Percentiles rank a stretch among this genome's conserved stretches.
These are phyloP conservation scores for Malurus cyaneus DNA, from an alignment of 2,113 vertebrate species.

Conservation along the genomic window DNA sequence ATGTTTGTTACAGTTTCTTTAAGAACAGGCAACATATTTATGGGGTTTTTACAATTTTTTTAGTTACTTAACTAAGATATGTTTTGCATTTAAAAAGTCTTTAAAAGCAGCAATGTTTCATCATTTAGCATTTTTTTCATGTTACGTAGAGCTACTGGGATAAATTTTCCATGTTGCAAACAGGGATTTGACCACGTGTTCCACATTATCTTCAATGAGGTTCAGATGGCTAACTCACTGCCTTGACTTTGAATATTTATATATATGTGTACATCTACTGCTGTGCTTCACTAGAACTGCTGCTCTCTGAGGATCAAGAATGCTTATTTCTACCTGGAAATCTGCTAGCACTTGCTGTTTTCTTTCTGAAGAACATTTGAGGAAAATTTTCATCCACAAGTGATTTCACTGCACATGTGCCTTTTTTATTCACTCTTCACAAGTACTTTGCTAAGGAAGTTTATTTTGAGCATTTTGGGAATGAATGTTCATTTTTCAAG, in stretches of 20 bases:
- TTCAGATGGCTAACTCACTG: not conserved
- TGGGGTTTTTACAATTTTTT: not conserved
- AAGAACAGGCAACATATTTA: not conserved
- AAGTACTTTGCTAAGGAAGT: not conserved
- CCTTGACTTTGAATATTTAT: not conserved
- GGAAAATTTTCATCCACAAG: not conserved
- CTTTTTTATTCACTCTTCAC: not conserved
- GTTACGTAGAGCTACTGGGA: not conserved
- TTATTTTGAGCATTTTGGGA: not conserved
- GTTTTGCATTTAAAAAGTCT: not conserved
- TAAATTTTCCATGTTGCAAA: not conserved
- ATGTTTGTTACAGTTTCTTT: not conserved
- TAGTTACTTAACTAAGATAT: not conserved
- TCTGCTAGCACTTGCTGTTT: not conserved
- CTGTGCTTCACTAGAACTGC: not conserved
- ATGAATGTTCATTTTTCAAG: not conserved
- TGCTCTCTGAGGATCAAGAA: not conserved
- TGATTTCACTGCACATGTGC: not conserved
- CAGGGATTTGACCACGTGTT: not conserved
- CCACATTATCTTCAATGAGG: constrained; percentile 22
- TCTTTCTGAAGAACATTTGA: not conserved
- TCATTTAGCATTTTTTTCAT: constrained; percentile 36
- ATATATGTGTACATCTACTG: not conserved
- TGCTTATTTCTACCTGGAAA: not conserved
- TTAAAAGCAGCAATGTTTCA: not conserved